phyloP scores from a whole-genome alignment of 2,113 vertebrate genomes.

The Eurypyga helias region DNA sequence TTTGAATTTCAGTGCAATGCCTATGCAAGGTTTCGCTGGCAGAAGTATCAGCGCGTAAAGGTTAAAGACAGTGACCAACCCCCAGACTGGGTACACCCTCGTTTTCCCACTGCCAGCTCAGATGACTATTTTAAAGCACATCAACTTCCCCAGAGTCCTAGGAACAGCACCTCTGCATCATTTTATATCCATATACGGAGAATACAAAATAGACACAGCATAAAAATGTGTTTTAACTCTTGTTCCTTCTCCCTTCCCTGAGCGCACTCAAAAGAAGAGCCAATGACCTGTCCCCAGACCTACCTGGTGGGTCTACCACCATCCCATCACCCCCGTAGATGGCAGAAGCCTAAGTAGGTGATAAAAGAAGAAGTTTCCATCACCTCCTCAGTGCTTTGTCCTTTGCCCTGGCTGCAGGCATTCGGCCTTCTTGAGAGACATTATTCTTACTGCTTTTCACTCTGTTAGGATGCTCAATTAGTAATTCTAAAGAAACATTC shows the following conservation, averaged over 20 bases:
- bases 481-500: background rate
- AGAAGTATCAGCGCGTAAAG: background rate
- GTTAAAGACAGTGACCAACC: background rate
- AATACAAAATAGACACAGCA: background rate
- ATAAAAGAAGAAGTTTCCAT: background rate
- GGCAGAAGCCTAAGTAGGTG: background rate
- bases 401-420: background rate
- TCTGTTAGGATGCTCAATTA: background rate
- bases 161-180: background rate
- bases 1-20: background rate
- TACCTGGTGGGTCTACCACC: too few relatives aligned
- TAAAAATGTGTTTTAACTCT: background rate
- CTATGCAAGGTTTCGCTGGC: background rate
- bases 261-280: background rate
- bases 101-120: background rate
- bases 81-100: background rate
- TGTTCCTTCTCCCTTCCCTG: background rate
- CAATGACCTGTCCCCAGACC: background rate
- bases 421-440: background rate
- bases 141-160: background rate
- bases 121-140: background rate
- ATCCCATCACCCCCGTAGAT: fast-evolving
- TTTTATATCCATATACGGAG: background rate
- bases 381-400: too few relatives aligned
- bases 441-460: background rate